Evolutionary conservation across 2,113 vertebrate genomes (phyloP).

Genomic region (Dromaius novaehollandiae): DNA sequence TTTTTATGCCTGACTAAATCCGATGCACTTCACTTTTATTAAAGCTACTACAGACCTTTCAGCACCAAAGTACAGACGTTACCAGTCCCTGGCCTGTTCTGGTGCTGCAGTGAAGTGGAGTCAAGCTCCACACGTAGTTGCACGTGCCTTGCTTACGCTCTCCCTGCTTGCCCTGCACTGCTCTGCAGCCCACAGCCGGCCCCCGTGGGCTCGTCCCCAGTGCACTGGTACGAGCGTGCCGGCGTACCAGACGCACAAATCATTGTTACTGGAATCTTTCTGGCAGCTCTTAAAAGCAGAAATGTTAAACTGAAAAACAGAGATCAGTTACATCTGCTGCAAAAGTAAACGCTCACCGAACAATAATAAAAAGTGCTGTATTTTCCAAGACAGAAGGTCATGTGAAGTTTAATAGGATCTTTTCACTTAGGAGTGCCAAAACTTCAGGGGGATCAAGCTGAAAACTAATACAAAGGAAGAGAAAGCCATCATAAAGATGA

Average conservation of each 20-base stretch:
- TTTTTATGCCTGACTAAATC: neutral
- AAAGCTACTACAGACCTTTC: neutral
- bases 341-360: neutral
- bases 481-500: neutral
- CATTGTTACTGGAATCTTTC: neutral
- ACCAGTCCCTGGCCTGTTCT: neutral
- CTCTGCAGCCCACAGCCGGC: neutral
- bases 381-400: neutral
- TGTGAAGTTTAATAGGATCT: neutral
- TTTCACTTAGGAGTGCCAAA: neutral
- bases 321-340: neutral
- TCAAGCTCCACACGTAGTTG: neutral
- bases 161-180: neutral
- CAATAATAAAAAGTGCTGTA: neutral
- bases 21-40: neutral
- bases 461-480: neutral
- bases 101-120: neutral
- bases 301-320: neutral
- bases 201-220: neutral
- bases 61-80: neutral
- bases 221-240: neutral
- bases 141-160: fast-evolving
- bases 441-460: neutral
- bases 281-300: neutral
- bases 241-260: neutral